phyloP scores from a whole-genome alignment of 2,888 invertebrate species.

The Dorcus parallelipipedus region DNA sequence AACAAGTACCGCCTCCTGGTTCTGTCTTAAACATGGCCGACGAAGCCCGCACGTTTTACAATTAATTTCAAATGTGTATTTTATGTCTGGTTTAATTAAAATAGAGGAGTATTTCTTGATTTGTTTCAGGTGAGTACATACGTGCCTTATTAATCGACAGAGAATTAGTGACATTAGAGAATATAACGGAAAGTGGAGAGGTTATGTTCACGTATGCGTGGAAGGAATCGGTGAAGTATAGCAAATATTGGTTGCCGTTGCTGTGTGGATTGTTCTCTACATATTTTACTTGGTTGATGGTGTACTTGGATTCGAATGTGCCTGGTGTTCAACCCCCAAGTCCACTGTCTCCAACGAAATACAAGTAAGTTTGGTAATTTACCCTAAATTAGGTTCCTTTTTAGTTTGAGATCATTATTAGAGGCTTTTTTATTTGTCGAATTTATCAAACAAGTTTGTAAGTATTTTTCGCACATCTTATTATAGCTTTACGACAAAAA shows the following conservation, averaged over 20 bases:
- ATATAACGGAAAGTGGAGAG: constrained; percentile 40
- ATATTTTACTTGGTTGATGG: constrained; percentile 57
- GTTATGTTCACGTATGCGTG: constrained; percentile 41
- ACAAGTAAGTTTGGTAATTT: constrained; percentile 42
- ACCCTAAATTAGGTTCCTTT: too few relatives aligned
- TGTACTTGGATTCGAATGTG: constrained; percentile 59
- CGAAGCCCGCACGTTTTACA: not conserved
- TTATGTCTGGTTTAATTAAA: not conserved
- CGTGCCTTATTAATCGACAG: constrained; percentile 34
- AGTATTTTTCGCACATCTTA: too few relatives aligned
- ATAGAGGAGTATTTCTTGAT: not conserved
- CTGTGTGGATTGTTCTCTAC: constrained; percentile 52
- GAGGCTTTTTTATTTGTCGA: too few relatives aligned
- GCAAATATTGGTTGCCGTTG: constrained; percentile 42
- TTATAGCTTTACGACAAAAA: too few relatives aligned
- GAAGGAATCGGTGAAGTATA: constrained; percentile 39
- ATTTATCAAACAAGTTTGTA: too few relatives aligned
- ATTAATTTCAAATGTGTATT: not conserved
- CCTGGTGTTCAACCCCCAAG: constrained; percentile 60
- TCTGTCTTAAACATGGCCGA: too few relatives aligned
- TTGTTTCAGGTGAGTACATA: constrained; percentile 32
- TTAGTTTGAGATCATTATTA: too few relatives aligned
- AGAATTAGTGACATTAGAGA: constrained; percentile 33
- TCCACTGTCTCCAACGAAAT: constrained; percentile 55
- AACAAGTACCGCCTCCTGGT: not conserved